Evolutionary conservation across 92 coral and sea anemone genomes (phyloP).

Genomic region (Epizoanthus rinbou): DNA sequence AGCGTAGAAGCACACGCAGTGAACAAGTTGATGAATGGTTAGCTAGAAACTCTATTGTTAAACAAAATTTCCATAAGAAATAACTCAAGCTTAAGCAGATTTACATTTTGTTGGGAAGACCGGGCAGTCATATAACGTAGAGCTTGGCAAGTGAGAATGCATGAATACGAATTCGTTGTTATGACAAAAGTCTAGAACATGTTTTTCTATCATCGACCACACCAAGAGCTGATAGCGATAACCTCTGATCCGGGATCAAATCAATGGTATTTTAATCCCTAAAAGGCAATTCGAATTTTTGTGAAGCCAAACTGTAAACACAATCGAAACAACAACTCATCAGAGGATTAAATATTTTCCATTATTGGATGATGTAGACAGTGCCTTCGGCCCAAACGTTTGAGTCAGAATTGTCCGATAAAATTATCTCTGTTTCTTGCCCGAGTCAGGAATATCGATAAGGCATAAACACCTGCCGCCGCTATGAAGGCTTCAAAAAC

Average conservation of each 20-base stretch:
- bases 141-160: background rate
- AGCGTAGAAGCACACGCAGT: conserved; percentile 25
- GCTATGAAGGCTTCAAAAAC: background rate
- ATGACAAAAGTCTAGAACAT: background rate
- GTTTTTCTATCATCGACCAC: background rate
- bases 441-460: too few relatives aligned
- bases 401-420: background rate
- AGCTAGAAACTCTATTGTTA: conserved; percentile 29
- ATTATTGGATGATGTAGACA: background rate
- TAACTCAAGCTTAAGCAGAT: background rate
- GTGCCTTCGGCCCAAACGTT: background rate
- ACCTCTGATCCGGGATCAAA: conserved; percentile 15
- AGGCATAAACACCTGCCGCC: background rate
- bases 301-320: conserved; percentile 30
- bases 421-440: background rate
- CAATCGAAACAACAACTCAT: background rate
- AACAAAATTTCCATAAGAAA: conserved; percentile 46
- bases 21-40: conserved; percentile 15
- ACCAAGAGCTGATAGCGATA: background rate
- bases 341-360: background rate
- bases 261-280: background rate
- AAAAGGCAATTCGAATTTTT: conserved; percentile 9
- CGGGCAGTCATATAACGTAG: background rate
- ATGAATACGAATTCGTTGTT: too few relatives aligned
- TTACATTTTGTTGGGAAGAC: conserved; percentile 19